Percentiles rank a stretch among this genome's conserved stretches.
Evolutionary conservation across 2,797 vertebrate species (phyloP).

Genomic region (Fringilla coelebs): DNA sequence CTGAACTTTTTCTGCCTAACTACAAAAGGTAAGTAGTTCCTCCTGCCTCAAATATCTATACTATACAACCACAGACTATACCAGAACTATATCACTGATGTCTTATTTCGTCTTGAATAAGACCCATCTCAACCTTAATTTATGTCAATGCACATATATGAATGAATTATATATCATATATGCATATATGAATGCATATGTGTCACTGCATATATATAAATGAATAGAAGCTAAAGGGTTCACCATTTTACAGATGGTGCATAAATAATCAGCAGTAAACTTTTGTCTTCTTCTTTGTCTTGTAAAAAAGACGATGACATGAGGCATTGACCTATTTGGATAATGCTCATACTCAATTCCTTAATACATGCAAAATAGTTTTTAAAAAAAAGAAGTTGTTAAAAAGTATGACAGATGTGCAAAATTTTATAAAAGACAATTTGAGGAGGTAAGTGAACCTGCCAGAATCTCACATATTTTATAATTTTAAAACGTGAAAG

Average conservation of each 20-base stretch:
- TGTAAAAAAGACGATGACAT: not conserved
- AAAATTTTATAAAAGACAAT: not conserved
- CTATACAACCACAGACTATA: not conserved
- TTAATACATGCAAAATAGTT: not conserved
- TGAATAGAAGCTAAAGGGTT: not conserved
- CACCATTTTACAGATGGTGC: not conserved
- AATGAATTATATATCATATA: not conserved
- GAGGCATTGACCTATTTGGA: not conserved
- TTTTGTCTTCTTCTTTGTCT: not conserved
- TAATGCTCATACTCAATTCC: not conserved
- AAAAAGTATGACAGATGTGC: slow-evolving; percentile 25
- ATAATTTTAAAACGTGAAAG: not conserved
- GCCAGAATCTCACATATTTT: not conserved
- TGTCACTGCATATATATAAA: not conserved
- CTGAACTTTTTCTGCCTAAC: not conserved
- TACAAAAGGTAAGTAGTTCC: not conserved
- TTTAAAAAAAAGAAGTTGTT: not conserved
- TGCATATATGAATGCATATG: not conserved
- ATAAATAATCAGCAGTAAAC: not conserved
- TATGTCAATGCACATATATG: not conserved
- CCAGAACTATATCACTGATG: not conserved
- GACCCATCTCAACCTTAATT: not conserved
- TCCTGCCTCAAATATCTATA: not conserved
- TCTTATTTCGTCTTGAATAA: not conserved
- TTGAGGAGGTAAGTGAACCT: not conserved